Evolutionary conservation across 2,888 invertebrate species (phyloP), one percentile per base, ranked within the genome.

Genomic region (Eledone cirrhosa): DNA sequence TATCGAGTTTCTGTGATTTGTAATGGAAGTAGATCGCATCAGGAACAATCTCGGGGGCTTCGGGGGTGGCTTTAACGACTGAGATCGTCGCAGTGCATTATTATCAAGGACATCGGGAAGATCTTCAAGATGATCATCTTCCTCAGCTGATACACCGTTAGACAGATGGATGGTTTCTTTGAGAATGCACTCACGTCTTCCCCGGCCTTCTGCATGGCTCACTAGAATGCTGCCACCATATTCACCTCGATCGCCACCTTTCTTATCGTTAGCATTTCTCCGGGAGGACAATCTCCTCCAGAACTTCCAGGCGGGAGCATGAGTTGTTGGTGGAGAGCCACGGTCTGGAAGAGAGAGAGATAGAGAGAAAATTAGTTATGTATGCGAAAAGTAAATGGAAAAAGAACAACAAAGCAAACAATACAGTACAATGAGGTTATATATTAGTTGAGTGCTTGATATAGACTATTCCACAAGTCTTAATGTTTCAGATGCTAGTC

Each of bases 11-110:
- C 85, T 79, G 11, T 85, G 86, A 19, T 85, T 85, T 79, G 84
- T 85, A 47, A 85, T 85, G 2, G 84, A 85, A 24, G 83, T 82
- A 8, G 83, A 86, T 27, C 86, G 82, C 82, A 86, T 85, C 14
- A 86, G 81, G 78, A 87, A 87, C n/a, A 87, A 78, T 33, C 88
- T 80, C 2, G 88, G 88, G 14, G 88, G 88, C 81, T 88, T 88
- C 0, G 88, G 88, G 1, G 88, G 88, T 13, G 87, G 86, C 80
- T 85, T 86, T 48, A 84, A 78, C 77, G 85, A 84, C 79, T 83
- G 85, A 65, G 82, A 82, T 33, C 85, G 84, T 19, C 86, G 82
- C 48, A 81, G 82, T 13, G 82, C 80, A 59, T 80, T 82, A 65
- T 78, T 80, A 24, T 86, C 85, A 13, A 87, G 83, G 47, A 86